These are phyloP conservation scores for Callocephalon fimbriatum DNA, from an alignment of 2,113 vertebrate genomes.

Conservation along the genomic window DNA sequence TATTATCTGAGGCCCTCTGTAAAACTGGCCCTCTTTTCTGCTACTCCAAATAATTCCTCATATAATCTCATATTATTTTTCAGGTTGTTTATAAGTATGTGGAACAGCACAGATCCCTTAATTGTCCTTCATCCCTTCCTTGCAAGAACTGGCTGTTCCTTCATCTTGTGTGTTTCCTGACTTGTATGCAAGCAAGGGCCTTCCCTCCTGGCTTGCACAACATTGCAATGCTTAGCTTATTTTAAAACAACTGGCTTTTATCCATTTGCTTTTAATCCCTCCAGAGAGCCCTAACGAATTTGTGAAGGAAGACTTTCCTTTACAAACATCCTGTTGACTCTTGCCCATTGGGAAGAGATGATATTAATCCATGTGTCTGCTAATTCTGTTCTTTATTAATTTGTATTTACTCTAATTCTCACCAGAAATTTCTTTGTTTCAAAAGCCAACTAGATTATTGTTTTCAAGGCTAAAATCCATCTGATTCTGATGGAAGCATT, in stretches of 20 bases:
- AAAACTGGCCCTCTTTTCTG: neutral
- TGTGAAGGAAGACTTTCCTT: neutral
- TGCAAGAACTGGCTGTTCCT: neutral
- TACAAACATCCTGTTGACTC: neutral
- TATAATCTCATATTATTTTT: neutral
- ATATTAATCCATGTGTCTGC: neutral
- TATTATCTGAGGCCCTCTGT: neutral
- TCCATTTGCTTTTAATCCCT: neutral
- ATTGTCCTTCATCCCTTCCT: neutral
- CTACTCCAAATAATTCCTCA: neutral
- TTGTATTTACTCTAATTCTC: neutral
- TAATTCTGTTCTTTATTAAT: neutral
- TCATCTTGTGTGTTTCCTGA: neutral
- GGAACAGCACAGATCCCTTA: neutral
- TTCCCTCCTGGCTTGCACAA: neutral
- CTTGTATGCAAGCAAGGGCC: neutral
- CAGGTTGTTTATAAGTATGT: neutral
- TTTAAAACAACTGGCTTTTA: neutral
- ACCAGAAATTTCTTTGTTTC: neutral
- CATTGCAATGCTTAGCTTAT: neutral
- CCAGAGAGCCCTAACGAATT: neutral
- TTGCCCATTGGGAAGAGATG: neutral
- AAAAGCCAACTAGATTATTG: neutral
- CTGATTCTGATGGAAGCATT: neutral
- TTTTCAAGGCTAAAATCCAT: neutral